Evolutionary conservation across 2,797 vertebrate species (phyloP).

Genomic region (Aratinga solstitialis): DNA sequence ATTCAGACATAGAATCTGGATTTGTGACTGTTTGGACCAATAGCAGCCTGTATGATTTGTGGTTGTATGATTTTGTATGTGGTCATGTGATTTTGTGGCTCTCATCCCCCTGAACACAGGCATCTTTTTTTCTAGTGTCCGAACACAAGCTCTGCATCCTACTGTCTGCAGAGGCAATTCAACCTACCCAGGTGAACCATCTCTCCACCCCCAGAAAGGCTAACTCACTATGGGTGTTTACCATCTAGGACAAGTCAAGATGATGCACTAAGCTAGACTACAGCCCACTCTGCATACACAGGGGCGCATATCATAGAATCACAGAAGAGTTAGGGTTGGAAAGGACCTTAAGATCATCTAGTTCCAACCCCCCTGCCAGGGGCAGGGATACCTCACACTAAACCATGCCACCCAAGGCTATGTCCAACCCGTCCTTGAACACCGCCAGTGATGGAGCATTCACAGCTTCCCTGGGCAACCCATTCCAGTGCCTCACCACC

Average conservation of each 20-base stretch:
- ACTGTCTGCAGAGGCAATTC: not conserved
- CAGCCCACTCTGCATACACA: too few relatives aligned
- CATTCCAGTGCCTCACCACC: too few relatives aligned
- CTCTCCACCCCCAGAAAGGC: too few relatives aligned
- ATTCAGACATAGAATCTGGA: not conserved
- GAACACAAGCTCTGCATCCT: not conserved
- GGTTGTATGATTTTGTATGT: not conserved
- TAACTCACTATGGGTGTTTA: not conserved
- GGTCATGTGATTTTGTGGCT: not conserved
- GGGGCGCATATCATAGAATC: fast-evolving
- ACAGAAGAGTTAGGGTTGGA: too few relatives aligned
- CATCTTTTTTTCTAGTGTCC: not conserved
- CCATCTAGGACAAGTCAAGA: not conserved
- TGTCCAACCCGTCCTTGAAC: too few relatives aligned
- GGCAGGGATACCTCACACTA: too few relatives aligned
- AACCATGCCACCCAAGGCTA: too few relatives aligned
- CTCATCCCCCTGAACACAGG: not conserved
- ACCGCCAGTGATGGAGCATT: too few relatives aligned
- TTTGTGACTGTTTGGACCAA: not conserved
- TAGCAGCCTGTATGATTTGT: too few relatives aligned
- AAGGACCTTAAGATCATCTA: too few relatives aligned
- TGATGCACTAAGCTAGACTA: not conserved
- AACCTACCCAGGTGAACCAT: not conserved
- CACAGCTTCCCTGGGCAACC: too few relatives aligned
- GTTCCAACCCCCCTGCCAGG: too few relatives aligned